A percentile compares a stretch with the other conserved stretches of the same genome.
These are phyloP conservation scores for Rambutsinella grinnellia DNA, from an alignment of 2,888 invertebrate species.

Conservation along the genomic window DNA sequence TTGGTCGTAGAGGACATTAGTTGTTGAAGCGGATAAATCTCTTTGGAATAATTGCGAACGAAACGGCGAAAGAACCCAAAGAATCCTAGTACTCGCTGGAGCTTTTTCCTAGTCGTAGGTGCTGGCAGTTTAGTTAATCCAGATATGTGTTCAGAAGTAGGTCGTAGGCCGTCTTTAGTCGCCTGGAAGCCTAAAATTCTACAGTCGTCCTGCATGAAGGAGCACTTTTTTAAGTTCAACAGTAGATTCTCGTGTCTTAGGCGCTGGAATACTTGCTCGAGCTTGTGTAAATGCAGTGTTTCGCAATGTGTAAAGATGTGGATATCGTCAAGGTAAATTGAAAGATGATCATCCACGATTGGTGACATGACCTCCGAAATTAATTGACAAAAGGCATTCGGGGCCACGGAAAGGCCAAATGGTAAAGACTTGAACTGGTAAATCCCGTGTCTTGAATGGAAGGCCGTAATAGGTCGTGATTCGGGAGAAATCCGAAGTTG, in stretches of 20 bases:
- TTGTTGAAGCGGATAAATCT: neutral
- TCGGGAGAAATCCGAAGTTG: neutral
- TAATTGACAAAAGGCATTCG: neutral
- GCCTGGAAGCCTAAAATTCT: conserved; percentile 10
- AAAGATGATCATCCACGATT: neutral
- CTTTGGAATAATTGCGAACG: neutral
- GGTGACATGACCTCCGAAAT: neutral
- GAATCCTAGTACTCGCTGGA: conserved; percentile 4
- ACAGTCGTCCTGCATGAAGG: neutral
- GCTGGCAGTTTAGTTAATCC: neutral
- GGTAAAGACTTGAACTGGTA: conserved; percentile 14
- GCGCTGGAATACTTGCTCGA: neutral
- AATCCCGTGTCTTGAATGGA: neutral
- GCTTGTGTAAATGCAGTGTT: neutral
- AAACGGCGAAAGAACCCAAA: neutral
- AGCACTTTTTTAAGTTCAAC: neutral
- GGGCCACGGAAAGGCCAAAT: neutral
- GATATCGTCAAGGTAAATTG: neutral
- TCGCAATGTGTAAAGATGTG: neutral
- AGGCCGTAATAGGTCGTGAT: neutral
- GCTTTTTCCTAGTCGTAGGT: neutral
- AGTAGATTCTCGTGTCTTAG: neutral
- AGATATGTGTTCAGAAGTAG: conserved; percentile 4
- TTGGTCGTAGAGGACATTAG: neutral
- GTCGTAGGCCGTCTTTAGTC: neutral